Evolutionary conservation across 2,797 vertebrate species (phyloP), one percentile per base, ranked within the genome.

Genomic region (Anabacerthia variegaticeps): DNA sequence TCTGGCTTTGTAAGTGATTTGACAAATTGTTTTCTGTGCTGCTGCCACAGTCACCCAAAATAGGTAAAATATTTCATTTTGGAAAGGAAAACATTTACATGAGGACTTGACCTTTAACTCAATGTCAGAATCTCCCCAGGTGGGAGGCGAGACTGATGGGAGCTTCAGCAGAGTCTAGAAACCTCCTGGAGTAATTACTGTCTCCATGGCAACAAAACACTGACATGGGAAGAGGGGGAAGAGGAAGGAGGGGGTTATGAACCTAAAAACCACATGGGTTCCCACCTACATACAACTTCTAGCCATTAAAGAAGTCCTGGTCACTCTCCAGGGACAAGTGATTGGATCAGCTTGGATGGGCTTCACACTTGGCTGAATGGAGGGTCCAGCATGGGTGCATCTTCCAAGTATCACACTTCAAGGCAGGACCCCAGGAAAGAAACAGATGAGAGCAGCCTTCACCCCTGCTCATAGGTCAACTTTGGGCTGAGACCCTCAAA

Each of bases 1-100:
- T 79, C 92, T 82, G 80, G 88, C 88, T 98, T 94, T 96, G 77
- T 85, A 97, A 96, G 82, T 92, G 95, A 96, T 97, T 96, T 98
- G 98, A 98, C 96, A 98, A 98, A 98, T 96, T 96, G 93, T 89
- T 95, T 95, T 96, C 95, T 93, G 43, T 88, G 41, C 93, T 97
- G 85, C 89, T 1, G 5, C 95, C 88, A 88, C 92, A 96, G 97
- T 96, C 93, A 96, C 93, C 93, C 96, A 95, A 97, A 98, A 97
- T 96, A 97, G 95, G 97, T 96, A 97, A 97, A 97, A 98, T 96
- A 97, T 97, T 97, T 98, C 97, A 97, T 97, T 97, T 96, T 72
- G 66, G 96, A 97, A 94, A 97, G 92, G 95, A 95, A 91, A 97
- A 97, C 91, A 95, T 97, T 97, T 97, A 97, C 92, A 96, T 96